Base-by-base conservation (phyloP, 2,888 invertebrate species). In the Hirtodrosophila cameraria region DNA sequence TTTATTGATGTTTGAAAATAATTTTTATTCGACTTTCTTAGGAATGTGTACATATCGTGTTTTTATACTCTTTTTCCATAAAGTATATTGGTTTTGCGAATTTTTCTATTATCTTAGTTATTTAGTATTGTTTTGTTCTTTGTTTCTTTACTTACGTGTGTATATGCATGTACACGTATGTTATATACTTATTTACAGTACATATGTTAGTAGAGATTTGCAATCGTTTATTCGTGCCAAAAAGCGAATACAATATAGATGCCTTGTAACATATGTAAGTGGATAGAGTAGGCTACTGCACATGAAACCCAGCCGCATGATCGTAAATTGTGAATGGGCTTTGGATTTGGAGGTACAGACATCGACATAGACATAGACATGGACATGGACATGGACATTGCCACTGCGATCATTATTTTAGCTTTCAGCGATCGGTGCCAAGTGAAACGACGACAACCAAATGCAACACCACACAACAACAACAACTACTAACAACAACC, bases 281-380 rank as follows among this genome's bases (percentile, higher is more conserved):
- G 36, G 11, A 13, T 45, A 11, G 55, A 46, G 64, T 63, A 11
- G 55, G 50, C 64, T 63, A 46, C 65, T 58, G 65, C 67, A 68
- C 31, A 60, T 60, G 43, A 65, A 69, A 52, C 53, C 31, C 49
- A 16, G 42, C 59, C 54, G 59, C 16, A 9, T 6, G 54, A 5
- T 57, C 57, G 52, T 72, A 72, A 66, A 72, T 61, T 66, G 31
- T 53, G 73, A 57, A 70, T 61, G 43, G 43, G 33, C 55, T 71
- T 60, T 36, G 48, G 59, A n/a, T n/a, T n/a, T n/a, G n/a, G n/a
- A n/a, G 60, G 38, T 50, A 39, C 43, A 30, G 46, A 15, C 50
- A 46, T 27, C 53, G 60, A 52, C 60, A 33, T 4, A 20, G 45
- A 38, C 58, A 53, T 12, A 20, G 27, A 45, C 54, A 36, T 33